Base-by-base conservation (phyloP, 35 echinoderm and acorn worm genomes). In the Hemicentrotus pulcherrimus region DNA sequence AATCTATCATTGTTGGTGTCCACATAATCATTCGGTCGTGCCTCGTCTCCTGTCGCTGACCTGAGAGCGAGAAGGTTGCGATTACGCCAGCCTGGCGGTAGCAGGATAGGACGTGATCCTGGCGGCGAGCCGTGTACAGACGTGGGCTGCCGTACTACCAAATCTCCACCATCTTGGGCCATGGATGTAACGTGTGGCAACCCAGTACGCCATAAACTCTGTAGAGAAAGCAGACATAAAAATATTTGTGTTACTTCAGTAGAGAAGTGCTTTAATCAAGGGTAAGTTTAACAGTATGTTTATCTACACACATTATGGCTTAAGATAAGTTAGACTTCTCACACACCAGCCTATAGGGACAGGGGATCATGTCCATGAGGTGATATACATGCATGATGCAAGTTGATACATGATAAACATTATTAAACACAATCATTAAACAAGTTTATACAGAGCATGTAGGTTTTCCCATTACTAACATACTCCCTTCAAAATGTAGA, bases 121-220 rank as follows among this genome's bases (percentile, higher is more conserved):
- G 92, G 31, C 32, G 95, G 93, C 86, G 70, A 86, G 95, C 59
- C 91, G 91, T 89, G 94, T 47, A 88, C 94, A 91, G 96, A 94
- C 91, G 94, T 94, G 58, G 97, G 97, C 95, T 98, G 97, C 97
- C 97, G 96, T 93, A 95, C 94, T 95, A 98, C 96, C 95, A 98
- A 96, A 93, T 96, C 95, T 78, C 95, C 94, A 96, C 97, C 97
- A 98, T 98, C 97, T 97, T 98, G 95, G 96, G 97, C 97, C 97
- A 98, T 98, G 97, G 97, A 97, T 98, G 96, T 95, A 97, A 97
- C 95, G 96, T 96, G 96, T 88, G 96, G 96, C 71, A 95, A 87
- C 89, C 95, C 95, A 94, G 96, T 96, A 94, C 95, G 96, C 97
- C 97, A 98, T 98, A 98, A 98, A 98, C 96, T 98, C 97, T 98